These are phyloP conservation scores for Caprella mutica DNA, from an alignment of 2,888 invertebrate species.

Conservation along the genomic window DNA sequence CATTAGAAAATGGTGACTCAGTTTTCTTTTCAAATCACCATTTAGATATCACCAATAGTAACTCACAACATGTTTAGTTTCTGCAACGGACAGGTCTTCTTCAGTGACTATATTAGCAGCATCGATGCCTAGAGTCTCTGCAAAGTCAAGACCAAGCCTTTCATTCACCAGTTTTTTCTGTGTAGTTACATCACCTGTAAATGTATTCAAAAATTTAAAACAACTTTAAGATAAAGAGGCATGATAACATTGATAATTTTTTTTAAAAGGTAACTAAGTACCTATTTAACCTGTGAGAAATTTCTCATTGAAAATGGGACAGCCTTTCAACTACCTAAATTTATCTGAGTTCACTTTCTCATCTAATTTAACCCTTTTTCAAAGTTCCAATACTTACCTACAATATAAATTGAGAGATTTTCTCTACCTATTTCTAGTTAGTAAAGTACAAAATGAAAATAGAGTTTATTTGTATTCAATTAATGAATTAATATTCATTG, in stretches of 20 bases:
- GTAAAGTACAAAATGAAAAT: no score
- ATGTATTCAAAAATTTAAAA: constrained; percentile 45
- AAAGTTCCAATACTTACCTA: no score
- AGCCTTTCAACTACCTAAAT: background rate
- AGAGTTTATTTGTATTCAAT: no score
- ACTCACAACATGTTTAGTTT: background rate
- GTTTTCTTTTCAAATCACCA: background rate
- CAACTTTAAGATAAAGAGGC: background rate
- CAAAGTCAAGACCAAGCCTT: constrained; percentile 64
- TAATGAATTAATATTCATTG: no score
- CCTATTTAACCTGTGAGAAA: background rate
- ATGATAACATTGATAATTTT: no score
- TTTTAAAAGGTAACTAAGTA: background rate
- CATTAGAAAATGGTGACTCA: background rate
- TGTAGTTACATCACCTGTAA: constrained; percentile 48
- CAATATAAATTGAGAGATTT: no score
- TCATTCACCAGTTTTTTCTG: constrained; percentile 68
- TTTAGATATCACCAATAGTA: background rate
- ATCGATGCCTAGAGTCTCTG: constrained; percentile 64
- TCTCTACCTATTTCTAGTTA: no score
- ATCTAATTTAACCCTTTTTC: no score
- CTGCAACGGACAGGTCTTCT: constrained; percentile 53
- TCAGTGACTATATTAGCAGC: constrained; percentile 60
- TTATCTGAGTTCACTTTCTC: no score
- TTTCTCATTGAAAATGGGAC: background rate